A percentile compares a stretch with the other conserved stretches of the same genome.
Evolutionary conservation across 1,140 invertebrate genomes (phyloP).

Genomic region (Caenorhabditis tropicalis): DNA sequence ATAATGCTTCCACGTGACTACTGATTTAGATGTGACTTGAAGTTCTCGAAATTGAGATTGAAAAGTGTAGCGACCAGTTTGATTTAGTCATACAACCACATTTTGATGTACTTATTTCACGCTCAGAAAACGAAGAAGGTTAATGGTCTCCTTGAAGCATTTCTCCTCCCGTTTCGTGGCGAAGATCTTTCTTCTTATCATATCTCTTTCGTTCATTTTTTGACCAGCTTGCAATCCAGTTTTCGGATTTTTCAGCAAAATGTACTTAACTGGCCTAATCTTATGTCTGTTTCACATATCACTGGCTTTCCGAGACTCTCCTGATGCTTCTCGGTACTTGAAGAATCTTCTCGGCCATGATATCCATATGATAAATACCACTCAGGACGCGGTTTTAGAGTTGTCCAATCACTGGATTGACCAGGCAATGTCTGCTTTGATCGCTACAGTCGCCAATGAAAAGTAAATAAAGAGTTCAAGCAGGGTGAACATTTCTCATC

Average conservation of each 20-base stretch:
- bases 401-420: conserved; percentile 25
- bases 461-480: background rate
- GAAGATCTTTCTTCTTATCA: background rate
- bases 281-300: too few species aligned
- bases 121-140: background rate
- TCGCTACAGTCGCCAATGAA: background rate
- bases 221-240: background rate
- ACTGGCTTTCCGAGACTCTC: background rate
- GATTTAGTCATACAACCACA: background rate
- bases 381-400: background rate
- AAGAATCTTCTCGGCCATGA: background rate
- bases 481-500: background rate
- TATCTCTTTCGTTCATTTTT: background rate
- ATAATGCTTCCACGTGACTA: too few species aligned
- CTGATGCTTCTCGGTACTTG: background rate
- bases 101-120: background rate
- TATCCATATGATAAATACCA: background rate
- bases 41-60: background rate
- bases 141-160: background rate
- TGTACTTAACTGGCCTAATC: too few species aligned
- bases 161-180: background rate
- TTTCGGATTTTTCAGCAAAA: background rate
- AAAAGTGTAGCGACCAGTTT: background rate
- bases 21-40: too few species aligned
- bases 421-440: background rate